These are phyloP conservation scores for Boloria euphrosyne DNA, from an alignment of 2,888 invertebrate species.

Conservation along the genomic window DNA sequence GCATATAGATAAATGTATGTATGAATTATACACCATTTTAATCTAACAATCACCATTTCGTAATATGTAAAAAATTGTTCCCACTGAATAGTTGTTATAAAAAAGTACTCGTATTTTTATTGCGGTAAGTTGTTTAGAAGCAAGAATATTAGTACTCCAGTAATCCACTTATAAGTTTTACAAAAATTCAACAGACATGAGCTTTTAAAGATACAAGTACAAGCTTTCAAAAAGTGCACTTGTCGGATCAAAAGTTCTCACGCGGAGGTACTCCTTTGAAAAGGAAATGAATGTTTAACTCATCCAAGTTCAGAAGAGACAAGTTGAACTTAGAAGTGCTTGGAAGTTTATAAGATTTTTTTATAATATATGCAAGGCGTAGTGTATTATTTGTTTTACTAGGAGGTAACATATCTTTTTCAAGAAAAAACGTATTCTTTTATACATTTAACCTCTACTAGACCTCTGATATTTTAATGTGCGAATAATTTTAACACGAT, in stretches of 20 bases:
- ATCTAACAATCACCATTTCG: too few relatives aligned
- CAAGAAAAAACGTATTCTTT: too few relatives aligned
- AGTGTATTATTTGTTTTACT: too few relatives aligned
- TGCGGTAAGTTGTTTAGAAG: background rate
- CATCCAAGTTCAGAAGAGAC: conserved; percentile 15
- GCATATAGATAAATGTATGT: too few relatives aligned
- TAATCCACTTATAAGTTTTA: conserved; percentile 2
- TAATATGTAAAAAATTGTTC: too few relatives aligned
- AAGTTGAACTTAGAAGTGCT: conserved; percentile 7
- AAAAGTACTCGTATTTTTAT: background rate
- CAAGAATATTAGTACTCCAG: conserved; percentile 6
- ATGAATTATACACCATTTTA: too few relatives aligned
- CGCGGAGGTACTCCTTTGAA: conserved; percentile 7
- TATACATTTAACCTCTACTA: too few relatives aligned
- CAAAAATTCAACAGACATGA: background rate
- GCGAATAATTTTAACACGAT: too few relatives aligned
- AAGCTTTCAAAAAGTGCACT: conserved; percentile 15
- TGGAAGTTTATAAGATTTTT: conserved; percentile 1
- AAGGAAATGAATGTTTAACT: conserved; percentile 16
- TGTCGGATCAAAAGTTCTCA: conserved; percentile 7
- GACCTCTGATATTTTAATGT: too few relatives aligned
- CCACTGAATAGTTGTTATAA: background rate
- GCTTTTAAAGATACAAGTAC: conserved; percentile 6
- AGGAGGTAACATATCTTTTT: too few relatives aligned
- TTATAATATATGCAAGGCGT: background rate